These are phyloP conservation scores for Lasioglossum vierecki DNA, from an alignment of 2,888 invertebrate species.

Conservation along the genomic window DNA sequence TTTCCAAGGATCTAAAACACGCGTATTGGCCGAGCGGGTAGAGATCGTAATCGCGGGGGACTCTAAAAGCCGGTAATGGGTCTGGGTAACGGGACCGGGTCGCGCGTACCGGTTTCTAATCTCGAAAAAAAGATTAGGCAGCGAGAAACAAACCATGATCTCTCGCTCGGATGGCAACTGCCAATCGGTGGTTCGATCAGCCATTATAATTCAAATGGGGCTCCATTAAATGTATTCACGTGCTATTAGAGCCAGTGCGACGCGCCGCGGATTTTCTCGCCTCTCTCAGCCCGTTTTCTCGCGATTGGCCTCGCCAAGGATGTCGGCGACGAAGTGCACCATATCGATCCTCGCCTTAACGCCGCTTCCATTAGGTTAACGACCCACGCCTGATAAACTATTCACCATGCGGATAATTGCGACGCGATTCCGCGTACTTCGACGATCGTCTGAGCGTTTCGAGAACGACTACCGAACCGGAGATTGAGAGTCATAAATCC, in stretches of 20 bases:
- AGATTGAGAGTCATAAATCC: constrained; percentile 45
- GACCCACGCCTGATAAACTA: constrained; percentile 71
- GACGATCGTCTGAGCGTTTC: constrained; percentile 38
- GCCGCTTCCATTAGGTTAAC: constrained; percentile 73
- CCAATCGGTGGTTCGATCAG: constrained; percentile 63
- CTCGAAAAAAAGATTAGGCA: constrained; percentile 59
- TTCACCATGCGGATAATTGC: constrained; percentile 70
- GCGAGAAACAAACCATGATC: constrained; percentile 51
- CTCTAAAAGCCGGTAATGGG: constrained; percentile 50
- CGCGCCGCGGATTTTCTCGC: constrained; percentile 54
- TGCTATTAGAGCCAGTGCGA: constrained; percentile 59
- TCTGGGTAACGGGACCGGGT: constrained; percentile 51
- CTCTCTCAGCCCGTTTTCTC: constrained; percentile 53
- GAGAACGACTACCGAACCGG: constrained; percentile 36
- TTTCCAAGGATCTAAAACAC: constrained; percentile 21
- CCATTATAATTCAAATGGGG: constrained; percentile 73
- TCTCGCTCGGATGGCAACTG: constrained; percentile 52
- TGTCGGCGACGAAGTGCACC: constrained; percentile 65
- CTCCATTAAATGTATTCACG: constrained; percentile 71
- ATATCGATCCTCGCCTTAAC: constrained; percentile 68
- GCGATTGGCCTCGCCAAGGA: constrained; percentile 57
- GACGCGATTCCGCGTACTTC: constrained; percentile 61
- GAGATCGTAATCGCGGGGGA: constrained; percentile 34
- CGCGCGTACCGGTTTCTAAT: constrained; percentile 66
- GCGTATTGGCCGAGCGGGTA: neutral